Conservation (phyloP, 2,113 vertebrate species). For the Apistogramma diplotaenia region DNA sequence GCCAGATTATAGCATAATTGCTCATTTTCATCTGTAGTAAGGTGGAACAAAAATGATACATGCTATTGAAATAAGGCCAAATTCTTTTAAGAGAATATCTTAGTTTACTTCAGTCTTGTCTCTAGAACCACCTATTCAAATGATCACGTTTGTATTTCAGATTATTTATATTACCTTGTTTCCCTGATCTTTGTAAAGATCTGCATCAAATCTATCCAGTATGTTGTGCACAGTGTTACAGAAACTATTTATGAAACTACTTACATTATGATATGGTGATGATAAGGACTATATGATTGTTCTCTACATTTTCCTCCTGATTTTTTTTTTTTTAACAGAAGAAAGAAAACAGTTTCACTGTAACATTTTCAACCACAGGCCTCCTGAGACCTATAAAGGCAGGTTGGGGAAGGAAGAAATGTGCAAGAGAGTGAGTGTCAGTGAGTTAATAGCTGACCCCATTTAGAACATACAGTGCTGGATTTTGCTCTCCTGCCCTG, state of each 20-base stretch:
- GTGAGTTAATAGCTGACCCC: constrained; percentile 63
- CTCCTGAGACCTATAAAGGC: constrained; percentile 27
- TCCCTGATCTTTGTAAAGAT: too few species aligned
- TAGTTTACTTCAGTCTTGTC: background rate
- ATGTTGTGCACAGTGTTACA: background rate
- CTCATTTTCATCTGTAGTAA: too few species aligned
- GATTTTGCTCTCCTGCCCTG: constrained; percentile 46
- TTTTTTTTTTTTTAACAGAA: background rate
- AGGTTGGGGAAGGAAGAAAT: constrained; percentile 33
- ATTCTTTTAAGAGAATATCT: background rate
- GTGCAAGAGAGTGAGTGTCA: constrained; percentile 43
- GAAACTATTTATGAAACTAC: background rate
- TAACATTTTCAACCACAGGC: constrained; percentile 14
- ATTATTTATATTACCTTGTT: too few species aligned
- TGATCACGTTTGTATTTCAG: background rate
- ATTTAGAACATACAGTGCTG: constrained; percentile 60
- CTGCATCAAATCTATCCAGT: background rate
- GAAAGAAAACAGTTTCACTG: background rate
- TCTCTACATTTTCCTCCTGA: background rate
- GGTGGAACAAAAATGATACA: background rate
- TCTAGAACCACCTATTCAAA: background rate
- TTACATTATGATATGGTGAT: background rate
- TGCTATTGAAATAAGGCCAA: background rate
- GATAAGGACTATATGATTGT: background rate
- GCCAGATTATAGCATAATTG: too few species aligned